phyloP scores from a whole-genome alignment of 2,113 vertebrate genomes.

The Carettochelys insculpta region DNA sequence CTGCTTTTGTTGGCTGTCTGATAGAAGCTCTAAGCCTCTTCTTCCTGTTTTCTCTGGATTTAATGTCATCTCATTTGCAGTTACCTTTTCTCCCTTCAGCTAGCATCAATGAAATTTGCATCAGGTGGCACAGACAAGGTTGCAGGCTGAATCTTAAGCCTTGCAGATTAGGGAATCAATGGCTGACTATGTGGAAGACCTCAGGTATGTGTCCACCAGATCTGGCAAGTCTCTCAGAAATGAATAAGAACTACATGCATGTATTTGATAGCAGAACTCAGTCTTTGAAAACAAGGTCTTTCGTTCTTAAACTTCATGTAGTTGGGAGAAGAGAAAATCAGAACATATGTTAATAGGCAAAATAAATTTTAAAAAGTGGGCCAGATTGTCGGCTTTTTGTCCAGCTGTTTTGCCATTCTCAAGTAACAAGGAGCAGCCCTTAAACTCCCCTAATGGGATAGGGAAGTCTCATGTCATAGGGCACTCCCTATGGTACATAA shows the following conservation, averaged over 20 bases:
- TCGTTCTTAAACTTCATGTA: constrained; percentile 40
- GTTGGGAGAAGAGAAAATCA: constrained; percentile 45
- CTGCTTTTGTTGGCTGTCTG: not conserved
- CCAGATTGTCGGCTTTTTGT: constrained; percentile 23
- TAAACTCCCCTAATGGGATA: constrained; percentile 45
- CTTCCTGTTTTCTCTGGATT: not conserved
- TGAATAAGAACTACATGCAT: constrained; percentile 1
- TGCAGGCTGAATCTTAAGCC: not conserved
- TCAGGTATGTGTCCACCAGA: not conserved
- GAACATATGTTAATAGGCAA: constrained; percentile 33
- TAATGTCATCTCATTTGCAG: not conserved
- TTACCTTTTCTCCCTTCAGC: constrained; percentile 11
- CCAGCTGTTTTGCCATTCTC: not conserved
- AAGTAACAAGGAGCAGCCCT: not conserved
- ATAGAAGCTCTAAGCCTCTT: not conserved
- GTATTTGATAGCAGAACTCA: not conserved
- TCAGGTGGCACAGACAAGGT: constrained; percentile 7
- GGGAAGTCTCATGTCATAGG: constrained; percentile 28
- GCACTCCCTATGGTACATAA: constrained; percentile 21
- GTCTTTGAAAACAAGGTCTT: constrained; percentile 21
- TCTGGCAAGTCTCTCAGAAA: not conserved
- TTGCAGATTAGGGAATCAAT: not conserved
- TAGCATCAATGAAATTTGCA: constrained; percentile 14
- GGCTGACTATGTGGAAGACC: not conserved
- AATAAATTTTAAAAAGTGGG: constrained; percentile 42